Evolutionary conservation across 2,797 vertebrate species (phyloP).

Genomic region (Vireo griseus): DNA sequence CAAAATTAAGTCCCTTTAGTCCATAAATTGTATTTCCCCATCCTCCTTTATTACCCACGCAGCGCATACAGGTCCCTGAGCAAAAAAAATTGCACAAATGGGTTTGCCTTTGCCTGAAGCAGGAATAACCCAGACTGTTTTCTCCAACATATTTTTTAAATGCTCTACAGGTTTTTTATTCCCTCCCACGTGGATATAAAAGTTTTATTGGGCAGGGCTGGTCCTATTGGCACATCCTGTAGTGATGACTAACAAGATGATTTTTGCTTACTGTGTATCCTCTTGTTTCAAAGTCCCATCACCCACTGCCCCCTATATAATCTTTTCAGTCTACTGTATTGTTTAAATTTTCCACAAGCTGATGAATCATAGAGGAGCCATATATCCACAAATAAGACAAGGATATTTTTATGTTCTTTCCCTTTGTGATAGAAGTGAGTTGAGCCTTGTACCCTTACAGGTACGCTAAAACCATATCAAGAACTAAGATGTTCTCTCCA

Average conservation of each 20-base stretch:
- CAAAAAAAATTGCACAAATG: neutral
- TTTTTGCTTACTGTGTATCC: neutral
- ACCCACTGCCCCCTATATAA: too few species aligned
- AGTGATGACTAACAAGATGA: accelerated
- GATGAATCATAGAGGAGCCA: neutral
- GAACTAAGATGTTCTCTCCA: neutral
- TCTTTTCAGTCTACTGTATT: neutral
- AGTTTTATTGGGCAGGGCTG: neutral
- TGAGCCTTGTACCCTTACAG: neutral
- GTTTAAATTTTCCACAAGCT: neutral
- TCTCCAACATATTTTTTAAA: neutral
- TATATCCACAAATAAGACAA: neutral
- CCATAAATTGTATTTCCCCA: too few species aligned
- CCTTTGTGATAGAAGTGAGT: neutral
- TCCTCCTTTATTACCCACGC: accelerated
- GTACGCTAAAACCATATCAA: neutral
- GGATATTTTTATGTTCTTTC: neutral
- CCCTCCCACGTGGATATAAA: neutral
- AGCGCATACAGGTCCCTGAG: neutral
- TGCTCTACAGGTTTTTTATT: neutral
- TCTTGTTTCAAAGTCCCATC: too few species aligned
- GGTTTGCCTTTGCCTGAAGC: neutral
- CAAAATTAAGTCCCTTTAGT: neutral
- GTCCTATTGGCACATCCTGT: neutral
- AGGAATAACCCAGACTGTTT: neutral